Conservation (phyloP, 2,888 invertebrate species). For the Anoplius nigerrimus region DNA sequence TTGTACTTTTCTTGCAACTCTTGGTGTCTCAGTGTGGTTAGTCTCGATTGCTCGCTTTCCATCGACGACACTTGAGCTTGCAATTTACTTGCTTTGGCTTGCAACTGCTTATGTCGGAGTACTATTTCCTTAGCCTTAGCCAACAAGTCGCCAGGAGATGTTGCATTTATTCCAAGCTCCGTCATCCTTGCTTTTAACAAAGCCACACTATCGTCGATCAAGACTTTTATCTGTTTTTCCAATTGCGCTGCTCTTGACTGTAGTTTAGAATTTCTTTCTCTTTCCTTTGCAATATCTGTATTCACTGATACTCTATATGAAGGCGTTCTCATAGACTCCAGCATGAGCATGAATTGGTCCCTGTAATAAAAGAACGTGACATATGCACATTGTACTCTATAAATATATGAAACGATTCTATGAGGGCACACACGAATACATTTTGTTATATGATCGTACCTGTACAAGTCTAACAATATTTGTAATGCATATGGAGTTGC, state of each 20-base stretch:
- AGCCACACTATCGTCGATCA: slow-evolving; percentile 94
- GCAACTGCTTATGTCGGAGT: slow-evolving; percentile 92
- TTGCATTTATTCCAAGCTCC: slow-evolving; percentile 92
- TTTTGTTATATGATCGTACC: too few relatives aligned
- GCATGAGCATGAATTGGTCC: slow-evolving; percentile 89
- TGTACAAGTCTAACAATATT: slow-evolving; percentile 89
- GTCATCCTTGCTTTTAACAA: slow-evolving; percentile 92
- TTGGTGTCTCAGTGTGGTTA: slow-evolving; percentile 84
- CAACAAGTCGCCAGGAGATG: slow-evolving; percentile 88
- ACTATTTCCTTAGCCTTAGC: slow-evolving; percentile 95
- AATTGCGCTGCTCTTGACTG: slow-evolving; percentile 91
- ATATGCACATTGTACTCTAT: background rate
- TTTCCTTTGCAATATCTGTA: slow-evolving; percentile 87
- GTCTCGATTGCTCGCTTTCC: slow-evolving; percentile 85
- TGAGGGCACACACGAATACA: background rate
- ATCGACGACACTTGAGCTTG: slow-evolving; percentile 86
- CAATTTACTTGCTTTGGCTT: slow-evolving; percentile 90
- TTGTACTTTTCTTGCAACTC: slow-evolving; percentile 85
- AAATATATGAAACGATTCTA: too few relatives aligned
- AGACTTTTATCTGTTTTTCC: slow-evolving; percentile 93
- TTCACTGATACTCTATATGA: slow-evolving; percentile 84
- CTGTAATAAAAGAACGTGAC: slow-evolving; percentile 69
- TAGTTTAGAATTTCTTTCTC: slow-evolving; percentile 88
- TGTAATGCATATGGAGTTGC: slow-evolving; percentile 91
- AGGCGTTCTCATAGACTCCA: slow-evolving; percentile 89